Base-by-base conservation (phyloP, 2,888 invertebrate species). In the Ecliptopera silaceata region DNA sequence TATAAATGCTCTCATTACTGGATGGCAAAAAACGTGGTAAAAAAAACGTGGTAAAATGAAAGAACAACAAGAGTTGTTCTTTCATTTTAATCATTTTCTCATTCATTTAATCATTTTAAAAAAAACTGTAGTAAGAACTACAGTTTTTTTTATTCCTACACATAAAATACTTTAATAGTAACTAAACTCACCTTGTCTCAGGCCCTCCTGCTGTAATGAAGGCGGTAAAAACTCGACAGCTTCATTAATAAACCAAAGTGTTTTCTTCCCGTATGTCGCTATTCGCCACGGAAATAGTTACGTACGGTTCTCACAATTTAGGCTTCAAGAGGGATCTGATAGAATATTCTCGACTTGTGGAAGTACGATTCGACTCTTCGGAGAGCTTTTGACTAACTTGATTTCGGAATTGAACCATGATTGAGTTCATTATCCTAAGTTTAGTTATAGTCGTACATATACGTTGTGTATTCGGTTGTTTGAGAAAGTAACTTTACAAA, bases 271-370 rank as follows among this genome's bases (percentile, higher is more conserved):
- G 68, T 70, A 66, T 71, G 79, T 79, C 72, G 80, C 45, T 51
- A 43, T 43, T 41, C 45, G 13, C 39, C 11, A 45, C 46, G 48
- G 32, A 86, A 86, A 87, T 85, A 86, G 82, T 82, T 80, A 69
- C 79, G 12, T 42, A 56, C 38, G 31, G 53, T 34, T 34, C 32
- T 53, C 34, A 13, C 46, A 53, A 38, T 52, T 60, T 63, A 55
- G 56, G 60, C 48, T 50, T 67, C 72, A 74, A 70, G 70, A 68
- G 68, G 61, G 79, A 81, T 84, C 81, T 81, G 83, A 86, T 86
- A 75, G 79, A 86, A 83, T 82, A 84, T 83, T 80, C 74, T 74
- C 61, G 71, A 64, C 66, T 69, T 68, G 70, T 65, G 72, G 71
- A 74, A 77, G 78, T 70, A 72, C 70, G 74, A 76, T 69, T 66